Conservation (phyloP, 2,888 invertebrate species). For the Argyresthia albistria region DNA sequence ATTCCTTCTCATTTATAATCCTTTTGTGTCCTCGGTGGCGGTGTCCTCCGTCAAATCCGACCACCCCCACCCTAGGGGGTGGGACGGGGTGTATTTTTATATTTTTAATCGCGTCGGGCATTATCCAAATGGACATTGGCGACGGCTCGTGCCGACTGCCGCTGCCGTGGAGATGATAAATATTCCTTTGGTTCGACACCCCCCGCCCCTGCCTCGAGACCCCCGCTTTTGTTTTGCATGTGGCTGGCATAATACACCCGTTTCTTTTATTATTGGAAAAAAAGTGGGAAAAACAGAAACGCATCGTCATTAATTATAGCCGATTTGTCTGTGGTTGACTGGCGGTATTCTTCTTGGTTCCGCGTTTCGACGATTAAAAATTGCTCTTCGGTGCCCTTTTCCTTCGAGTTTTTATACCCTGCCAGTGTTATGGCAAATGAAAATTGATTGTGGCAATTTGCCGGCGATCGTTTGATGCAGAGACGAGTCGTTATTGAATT, state of each 20-base stretch:
- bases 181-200: constrained; percentile 71
- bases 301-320: constrained; percentile 64
- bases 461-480: constrained; percentile 54
- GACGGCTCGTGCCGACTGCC: constrained; percentile 51
- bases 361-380: constrained; percentile 58
- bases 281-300: constrained; percentile 44
- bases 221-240: constrained; percentile 45
- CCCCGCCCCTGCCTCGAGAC: constrained; percentile 14
- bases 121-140: constrained; percentile 73
- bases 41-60: constrained; percentile 66
- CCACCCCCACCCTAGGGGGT: constrained; percentile 21
- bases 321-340: constrained; percentile 65
- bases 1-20: constrained; percentile 74
- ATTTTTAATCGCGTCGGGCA: constrained; percentile 73
- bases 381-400: constrained; percentile 41
- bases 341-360: constrained; percentile 41
- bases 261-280: constrained; percentile 50
- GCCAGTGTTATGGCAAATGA: constrained; percentile 33
- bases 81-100: constrained; percentile 65
- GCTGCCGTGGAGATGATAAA: constrained; percentile 69
- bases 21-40: constrained; percentile 69
- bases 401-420: constrained; percentile 14
- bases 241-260: constrained; percentile 31
- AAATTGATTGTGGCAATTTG: constrained; percentile 63
- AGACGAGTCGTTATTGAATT: constrained; percentile 39